Conservation (phyloP, 1,140 invertebrate species). For the Pseudomyrmex gracilis region DNA sequence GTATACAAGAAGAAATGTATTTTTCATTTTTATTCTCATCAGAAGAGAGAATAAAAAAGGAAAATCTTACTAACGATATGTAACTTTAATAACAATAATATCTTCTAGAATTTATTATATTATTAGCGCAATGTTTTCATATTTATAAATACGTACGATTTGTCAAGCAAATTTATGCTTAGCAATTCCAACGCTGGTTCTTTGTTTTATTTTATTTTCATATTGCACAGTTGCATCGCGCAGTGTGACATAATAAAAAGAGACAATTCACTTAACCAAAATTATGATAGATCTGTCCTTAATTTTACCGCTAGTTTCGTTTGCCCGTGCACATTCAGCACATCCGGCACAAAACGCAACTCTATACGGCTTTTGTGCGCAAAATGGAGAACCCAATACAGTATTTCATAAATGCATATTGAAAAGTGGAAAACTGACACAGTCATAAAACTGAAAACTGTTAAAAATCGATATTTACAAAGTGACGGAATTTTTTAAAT, state of each 20-base stretch:
- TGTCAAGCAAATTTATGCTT: background rate
- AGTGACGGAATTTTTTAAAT: conserved; percentile 46
- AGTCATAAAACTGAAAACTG: conserved; percentile 58
- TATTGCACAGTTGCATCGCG: background rate
- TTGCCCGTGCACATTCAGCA: conserved; percentile 30
- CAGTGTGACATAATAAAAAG: conserved; percentile 3
- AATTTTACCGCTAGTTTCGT: conserved; percentile 23
- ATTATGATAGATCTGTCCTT: conserved; percentile 1
- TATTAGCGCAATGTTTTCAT: no score
- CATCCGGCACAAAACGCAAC: conserved; percentile 11
- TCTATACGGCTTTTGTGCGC: conserved; percentile 24
- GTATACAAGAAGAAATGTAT: background rate
- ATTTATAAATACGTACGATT: no score
- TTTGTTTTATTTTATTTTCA: background rate
- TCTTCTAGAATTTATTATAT: no score
- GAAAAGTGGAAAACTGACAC: conserved; percentile 56
- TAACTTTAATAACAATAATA: no score
- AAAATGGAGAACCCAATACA: conserved; percentile 34
- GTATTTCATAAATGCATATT: conserved; percentile 62
- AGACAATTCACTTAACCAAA: conserved; percentile 24
- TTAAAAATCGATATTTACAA: conserved; percentile 49
- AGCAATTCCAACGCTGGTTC: background rate
- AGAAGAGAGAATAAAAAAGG: background rate
- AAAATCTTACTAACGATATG: no score
- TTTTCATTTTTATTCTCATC: conserved; percentile 17